A percentile compares a stretch with the other conserved stretches of the same genome.
phyloP scores from a whole-genome alignment of 2,797 vertebrate genomes.

The Chiroxiphia lanceolata region DNA sequence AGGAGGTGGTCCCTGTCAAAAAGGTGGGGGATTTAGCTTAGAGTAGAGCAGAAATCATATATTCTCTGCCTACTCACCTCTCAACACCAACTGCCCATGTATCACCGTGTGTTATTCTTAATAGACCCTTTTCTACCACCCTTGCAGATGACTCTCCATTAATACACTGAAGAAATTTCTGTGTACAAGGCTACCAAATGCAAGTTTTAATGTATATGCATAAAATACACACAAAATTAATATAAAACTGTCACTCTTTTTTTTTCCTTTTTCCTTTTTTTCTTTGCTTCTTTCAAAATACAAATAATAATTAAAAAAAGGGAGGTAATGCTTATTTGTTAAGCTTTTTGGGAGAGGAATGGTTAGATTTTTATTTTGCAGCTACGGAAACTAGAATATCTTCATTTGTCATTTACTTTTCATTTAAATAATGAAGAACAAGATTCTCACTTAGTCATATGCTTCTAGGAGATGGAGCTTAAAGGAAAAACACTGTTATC shows the following conservation, averaged over 20 bases:
- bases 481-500: not conserved
- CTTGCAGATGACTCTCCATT: not conserved
- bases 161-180: not conserved
- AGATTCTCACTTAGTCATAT: slow-evolving; percentile 50
- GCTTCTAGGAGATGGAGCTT: not conserved
- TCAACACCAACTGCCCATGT: slow-evolving; percentile 42
- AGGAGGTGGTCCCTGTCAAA: slow-evolving; percentile 45
- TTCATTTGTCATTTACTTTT: slow-evolving; percentile 22
- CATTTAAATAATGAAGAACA: slow-evolving; percentile 38
- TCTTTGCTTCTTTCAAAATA: not conserved
- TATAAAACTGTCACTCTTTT: not conserved
- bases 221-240: not conserved
- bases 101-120: slow-evolving; percentile 15
- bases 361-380: slow-evolving; percentile 31
- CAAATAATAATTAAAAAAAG: not conserved
- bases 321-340: not conserved
- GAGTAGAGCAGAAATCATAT: slow-evolving; percentile 9
- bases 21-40: slow-evolving; percentile 49
- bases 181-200: not conserved
- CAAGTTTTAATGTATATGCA: not conserved
- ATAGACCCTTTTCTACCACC: not conserved
- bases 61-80: slow-evolving; percentile 53
- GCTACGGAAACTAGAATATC: slow-evolving; percentile 28
- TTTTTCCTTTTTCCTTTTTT: not conserved
- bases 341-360: not conserved